Evolutionary conservation across 2,888 invertebrate genomes (phyloP).

Genomic region (Brachyptera risi): DNA sequence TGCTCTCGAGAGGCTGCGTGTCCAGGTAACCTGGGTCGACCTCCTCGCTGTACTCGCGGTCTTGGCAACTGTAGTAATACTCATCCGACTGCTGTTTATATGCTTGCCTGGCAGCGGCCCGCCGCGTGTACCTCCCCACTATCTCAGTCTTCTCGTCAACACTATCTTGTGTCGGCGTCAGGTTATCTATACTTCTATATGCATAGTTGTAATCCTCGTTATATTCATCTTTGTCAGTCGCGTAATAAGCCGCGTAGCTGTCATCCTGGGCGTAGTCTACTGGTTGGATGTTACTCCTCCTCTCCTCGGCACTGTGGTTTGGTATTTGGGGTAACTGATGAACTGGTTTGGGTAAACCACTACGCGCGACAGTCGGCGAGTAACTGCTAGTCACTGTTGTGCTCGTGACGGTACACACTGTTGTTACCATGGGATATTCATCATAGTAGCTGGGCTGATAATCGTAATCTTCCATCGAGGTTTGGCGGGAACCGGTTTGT

Average conservation of each 20-base stretch:
- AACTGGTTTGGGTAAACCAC: slow-evolving; percentile 40
- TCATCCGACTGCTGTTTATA: slow-evolving; percentile 36
- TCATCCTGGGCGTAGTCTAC: slow-evolving; percentile 26
- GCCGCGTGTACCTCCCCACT: not conserved
- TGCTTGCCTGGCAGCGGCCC: slow-evolving; percentile 22
- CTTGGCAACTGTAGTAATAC: slow-evolving; percentile 37
- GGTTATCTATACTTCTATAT: slow-evolving; percentile 64
- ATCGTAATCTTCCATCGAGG: slow-evolving; percentile 42
- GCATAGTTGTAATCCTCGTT: slow-evolving; percentile 69
- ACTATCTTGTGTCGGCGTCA: slow-evolving; percentile 42
- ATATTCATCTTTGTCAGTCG: slow-evolving; percentile 43
- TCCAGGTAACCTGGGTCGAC: slow-evolving; percentile 35
- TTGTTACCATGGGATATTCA: slow-evolving; percentile 45
- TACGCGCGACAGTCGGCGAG: slow-evolving; percentile 10
- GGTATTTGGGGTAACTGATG: slow-evolving; percentile 52
- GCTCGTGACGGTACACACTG: slow-evolving; percentile 44
- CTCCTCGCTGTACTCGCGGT: slow-evolving; percentile 37
- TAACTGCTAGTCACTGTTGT: slow-evolving; percentile 37
- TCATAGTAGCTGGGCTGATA: slow-evolving; percentile 35
- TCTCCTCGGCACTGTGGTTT: slow-evolving; percentile 36
- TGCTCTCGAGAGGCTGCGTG: slow-evolving; percentile 33
- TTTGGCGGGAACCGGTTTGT: slow-evolving; percentile 44
- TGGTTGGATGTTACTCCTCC: slow-evolving; percentile 11
- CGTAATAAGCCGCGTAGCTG: slow-evolving; percentile 18
- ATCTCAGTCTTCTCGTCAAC: slow-evolving; percentile 3